These are phyloP conservation scores for Ageneiosus marmoratus DNA, from an alignment of 2,113 vertebrate species.

Conservation along the genomic window DNA sequence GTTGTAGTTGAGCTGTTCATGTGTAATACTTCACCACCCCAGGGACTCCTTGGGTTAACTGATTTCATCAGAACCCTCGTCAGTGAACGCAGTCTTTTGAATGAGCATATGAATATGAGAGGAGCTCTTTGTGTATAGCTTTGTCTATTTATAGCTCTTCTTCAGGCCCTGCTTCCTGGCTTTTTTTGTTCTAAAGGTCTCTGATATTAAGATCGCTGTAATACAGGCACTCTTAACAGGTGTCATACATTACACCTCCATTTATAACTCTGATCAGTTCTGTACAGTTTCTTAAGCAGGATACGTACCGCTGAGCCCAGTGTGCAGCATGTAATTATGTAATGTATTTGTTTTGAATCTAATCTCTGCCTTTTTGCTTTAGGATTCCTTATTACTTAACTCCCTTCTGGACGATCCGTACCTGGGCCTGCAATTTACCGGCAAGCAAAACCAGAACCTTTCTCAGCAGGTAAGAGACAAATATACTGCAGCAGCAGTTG, in stretches of 20 bases:
- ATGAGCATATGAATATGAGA: conserved; percentile 7
- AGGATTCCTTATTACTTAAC: conserved; percentile 72
- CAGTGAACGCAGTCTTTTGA: not conserved
- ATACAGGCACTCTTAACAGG: not conserved
- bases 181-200: not conserved
- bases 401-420: conserved; percentile 75
- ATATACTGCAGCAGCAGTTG: not conserved
- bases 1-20: not conserved
- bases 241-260: not conserved
- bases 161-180: not conserved
- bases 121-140: not conserved
- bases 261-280: not conserved
- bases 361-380: not conserved
- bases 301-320: not conserved
- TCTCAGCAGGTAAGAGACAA: conserved; percentile 70
- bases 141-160: conserved; percentile 28
- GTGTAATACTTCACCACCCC: not conserved
- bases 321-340: not conserved
- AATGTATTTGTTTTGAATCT: not conserved
- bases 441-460: conserved; percentile 63
- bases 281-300: not conserved
- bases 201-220: not conserved
- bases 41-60: not conserved
- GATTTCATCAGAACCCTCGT: not conserved
- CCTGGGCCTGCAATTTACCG: conserved; percentile 68